Conservation (phyloP, 2,113 vertebrate genomes). For the Dissostichus mawsoni region DNA sequence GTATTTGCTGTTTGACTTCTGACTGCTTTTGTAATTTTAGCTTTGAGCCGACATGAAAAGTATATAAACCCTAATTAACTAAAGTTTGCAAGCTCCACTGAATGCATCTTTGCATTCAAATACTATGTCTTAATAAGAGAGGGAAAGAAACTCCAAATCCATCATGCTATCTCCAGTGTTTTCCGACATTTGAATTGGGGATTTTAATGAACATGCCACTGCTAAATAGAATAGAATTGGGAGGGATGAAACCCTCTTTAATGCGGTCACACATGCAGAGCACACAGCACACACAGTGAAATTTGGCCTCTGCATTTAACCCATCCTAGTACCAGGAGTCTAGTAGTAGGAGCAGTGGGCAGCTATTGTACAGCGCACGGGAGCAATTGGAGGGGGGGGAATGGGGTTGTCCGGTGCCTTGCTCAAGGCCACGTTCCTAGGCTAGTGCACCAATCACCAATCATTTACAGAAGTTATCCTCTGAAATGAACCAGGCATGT, state of each 20-base stretch:
- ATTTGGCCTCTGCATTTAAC: too few relatives aligned
- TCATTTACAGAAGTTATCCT: conserved; percentile 26
- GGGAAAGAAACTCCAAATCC: conserved; percentile 26
- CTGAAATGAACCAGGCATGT: conserved; percentile 11
- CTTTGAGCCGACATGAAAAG: conserved; percentile 33
- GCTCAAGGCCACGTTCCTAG: not conserved
- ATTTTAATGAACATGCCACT: conserved; percentile 53
- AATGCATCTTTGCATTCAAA: conserved; percentile 23
- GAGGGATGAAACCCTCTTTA: too few relatives aligned
- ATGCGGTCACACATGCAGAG: too few relatives aligned
- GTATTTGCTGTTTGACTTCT: conserved; percentile 51
- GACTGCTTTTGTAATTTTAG: conserved; percentile 48
- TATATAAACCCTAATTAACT: conserved; percentile 52
- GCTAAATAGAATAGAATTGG: not conserved
- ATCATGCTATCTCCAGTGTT: conserved; percentile 26
- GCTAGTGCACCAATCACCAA: conserved; percentile 18
- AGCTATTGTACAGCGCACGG: too few relatives aligned
- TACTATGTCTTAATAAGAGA: conserved; percentile 30
- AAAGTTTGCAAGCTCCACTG: conserved; percentile 19
- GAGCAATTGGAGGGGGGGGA: too few relatives aligned
- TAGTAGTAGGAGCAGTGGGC: too few relatives aligned
- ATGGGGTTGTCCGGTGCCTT: too few relatives aligned
- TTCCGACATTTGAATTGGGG: conserved; percentile 37
- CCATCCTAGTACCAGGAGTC: too few relatives aligned
- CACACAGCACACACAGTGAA: too few relatives aligned